These are phyloP conservation scores for Mus spicilegus DNA, from an alignment of 2,113 vertebrate species.

Conservation along the genomic window DNA sequence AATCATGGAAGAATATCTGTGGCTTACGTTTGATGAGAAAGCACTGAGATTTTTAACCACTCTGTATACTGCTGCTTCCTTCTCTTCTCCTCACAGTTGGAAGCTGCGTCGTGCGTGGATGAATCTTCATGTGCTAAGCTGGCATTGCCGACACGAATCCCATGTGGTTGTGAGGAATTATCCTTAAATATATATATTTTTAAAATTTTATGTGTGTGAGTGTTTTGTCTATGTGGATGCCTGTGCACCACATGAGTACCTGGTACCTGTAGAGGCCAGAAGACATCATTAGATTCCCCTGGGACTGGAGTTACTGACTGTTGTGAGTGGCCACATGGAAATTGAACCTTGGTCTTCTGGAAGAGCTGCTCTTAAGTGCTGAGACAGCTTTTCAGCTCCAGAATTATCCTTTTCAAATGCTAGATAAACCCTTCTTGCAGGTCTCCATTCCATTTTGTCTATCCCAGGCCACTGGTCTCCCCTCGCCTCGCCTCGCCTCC, in stretches of 20 bases:
- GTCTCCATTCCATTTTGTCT: background rate
- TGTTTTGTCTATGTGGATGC: background rate
- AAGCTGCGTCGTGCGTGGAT: background rate
- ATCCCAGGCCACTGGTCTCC: background rate
- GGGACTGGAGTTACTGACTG: background rate
- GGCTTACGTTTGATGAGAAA: background rate
- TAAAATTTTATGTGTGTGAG: background rate
- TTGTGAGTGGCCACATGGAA: background rate
- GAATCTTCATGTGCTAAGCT: background rate
- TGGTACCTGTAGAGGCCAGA: background rate
- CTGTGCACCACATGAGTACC: background rate
- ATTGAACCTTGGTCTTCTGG: background rate
- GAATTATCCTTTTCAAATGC: background rate
- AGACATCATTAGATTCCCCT: background rate
- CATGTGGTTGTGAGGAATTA: background rate
- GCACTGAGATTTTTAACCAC: background rate
- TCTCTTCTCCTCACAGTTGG: background rate
- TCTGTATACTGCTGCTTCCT: background rate
- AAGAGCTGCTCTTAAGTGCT: background rate
- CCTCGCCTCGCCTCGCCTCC: background rate
- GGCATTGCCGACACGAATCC: background rate
- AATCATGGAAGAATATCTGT: background rate
- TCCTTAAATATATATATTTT: background rate
- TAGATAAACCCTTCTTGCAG: background rate
- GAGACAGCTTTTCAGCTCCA: background rate